Conservation (phyloP, 2,797 vertebrate genomes). For the Tragopan temminckii region DNA sequence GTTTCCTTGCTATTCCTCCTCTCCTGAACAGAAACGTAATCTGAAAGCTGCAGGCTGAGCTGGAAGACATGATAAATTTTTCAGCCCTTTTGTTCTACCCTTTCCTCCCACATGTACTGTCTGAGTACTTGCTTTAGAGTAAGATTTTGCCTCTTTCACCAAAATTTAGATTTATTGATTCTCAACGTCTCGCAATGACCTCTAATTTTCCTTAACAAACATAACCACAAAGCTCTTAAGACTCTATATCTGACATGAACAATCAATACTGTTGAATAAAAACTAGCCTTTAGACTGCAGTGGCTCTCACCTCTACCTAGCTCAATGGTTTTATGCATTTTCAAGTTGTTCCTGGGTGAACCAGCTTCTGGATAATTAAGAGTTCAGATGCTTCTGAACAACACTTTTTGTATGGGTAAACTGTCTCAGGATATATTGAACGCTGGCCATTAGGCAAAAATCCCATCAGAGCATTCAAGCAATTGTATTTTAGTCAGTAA, state of each 20-base stretch:
- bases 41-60: not conserved
- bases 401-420: not conserved
- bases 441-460: not conserved
- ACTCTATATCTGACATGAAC: constrained; percentile 21
- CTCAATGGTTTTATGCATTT: constrained; percentile 28
- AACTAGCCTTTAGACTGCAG: not conserved
- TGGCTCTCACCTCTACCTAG: not conserved
- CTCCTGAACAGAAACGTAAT: not conserved
- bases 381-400: not conserved
- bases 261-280: constrained; percentile 47
- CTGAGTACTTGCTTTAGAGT: not conserved
- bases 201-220: constrained; percentile 59
- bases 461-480: not conserved
- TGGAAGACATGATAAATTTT: not conserved
- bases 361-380: constrained; percentile 7
- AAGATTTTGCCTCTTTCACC: constrained; percentile 49
- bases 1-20: not conserved
- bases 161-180: constrained; percentile 59
- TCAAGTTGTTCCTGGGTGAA: constrained; percentile 37
- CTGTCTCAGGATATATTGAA: not conserved
- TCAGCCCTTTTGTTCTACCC: not conserved
- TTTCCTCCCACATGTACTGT: not conserved
- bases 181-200: constrained; percentile 17
- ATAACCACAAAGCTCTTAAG: constrained; percentile 19
- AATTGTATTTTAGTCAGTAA: not conserved